Conservation (phyloP, 2,888 invertebrate species). For the Pterostichus madidus region DNA sequence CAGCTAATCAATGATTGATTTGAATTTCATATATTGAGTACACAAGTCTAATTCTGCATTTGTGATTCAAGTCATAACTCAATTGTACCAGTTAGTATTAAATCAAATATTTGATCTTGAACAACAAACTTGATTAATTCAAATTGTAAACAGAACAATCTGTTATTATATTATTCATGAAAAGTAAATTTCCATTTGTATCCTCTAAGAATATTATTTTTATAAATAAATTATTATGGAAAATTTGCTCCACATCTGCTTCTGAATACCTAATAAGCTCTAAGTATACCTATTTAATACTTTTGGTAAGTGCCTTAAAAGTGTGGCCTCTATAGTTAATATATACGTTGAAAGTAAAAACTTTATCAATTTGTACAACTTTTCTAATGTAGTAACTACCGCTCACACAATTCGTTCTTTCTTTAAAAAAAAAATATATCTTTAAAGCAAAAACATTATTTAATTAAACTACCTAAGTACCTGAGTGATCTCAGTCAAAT, state of each 20-base stretch:
- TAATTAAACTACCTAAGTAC: too few species aligned
- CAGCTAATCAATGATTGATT: slow-evolving; percentile 5
- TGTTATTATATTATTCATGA: not conserved
- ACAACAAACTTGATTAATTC: not conserved
- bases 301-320: not conserved
- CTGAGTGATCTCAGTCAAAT: too few species aligned
- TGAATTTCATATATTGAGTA: not conserved
- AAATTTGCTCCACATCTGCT: too few species aligned
- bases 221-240: too few species aligned
- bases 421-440: too few species aligned
- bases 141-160: not conserved
- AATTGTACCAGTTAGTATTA: slow-evolving; percentile 1
- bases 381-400: not conserved
- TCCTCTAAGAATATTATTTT: too few species aligned
- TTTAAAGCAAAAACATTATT: too few species aligned
- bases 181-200: not conserved
- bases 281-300: too few species aligned
- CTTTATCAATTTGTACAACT: not conserved
- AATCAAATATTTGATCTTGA: slow-evolving; percentile 21
- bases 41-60: slow-evolving; percentile 4
- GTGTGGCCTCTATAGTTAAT: not conserved
- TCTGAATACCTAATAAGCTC: too few species aligned
- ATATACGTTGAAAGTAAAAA: not conserved
- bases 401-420: too few species aligned
- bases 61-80: slow-evolving; percentile 7